Percentiles rank a stretch among this genome's conserved stretches.
Conservation (phyloP, 2,113 vertebrate genomes). For the Phyllostomus discolor region DNA sequence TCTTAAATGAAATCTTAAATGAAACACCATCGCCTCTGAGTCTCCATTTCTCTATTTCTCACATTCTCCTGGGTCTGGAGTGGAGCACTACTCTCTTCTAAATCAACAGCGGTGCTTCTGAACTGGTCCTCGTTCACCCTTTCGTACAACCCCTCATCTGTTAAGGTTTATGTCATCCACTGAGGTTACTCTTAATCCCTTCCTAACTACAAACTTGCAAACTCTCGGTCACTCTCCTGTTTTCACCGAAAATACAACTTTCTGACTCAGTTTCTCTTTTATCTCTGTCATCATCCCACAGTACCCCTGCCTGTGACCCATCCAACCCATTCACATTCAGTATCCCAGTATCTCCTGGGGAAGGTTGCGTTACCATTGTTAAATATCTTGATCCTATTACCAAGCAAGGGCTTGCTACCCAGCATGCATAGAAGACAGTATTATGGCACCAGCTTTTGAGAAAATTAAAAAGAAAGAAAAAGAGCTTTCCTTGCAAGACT, state of each 20-base stretch:
- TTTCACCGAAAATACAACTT: neutral
- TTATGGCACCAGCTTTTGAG: neutral
- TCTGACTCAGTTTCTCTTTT: neutral
- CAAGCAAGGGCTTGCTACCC: neutral
- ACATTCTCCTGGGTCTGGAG: neutral
- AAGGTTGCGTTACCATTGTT: neutral
- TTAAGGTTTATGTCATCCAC: neutral
- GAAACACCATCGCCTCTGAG: constrained; percentile 21
- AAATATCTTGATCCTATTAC: neutral
- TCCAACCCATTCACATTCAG: neutral
- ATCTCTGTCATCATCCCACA: neutral
- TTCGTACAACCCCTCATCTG: neutral
- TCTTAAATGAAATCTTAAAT: constrained; percentile 65
- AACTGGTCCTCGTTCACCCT: neutral
- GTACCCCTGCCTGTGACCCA: neutral
- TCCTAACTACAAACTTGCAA: neutral
- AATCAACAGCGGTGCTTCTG: neutral
- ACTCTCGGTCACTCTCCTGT: neutral
- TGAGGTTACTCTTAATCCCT: neutral
- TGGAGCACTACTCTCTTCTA: neutral
- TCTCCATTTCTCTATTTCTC: neutral
- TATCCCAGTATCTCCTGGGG: neutral
- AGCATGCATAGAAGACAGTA: neutral
- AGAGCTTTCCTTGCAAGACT: neutral
- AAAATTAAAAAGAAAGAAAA: neutral